Evolutionary conservation across 2,888 invertebrate species (phyloP).

Genomic region (Drosophila cognata): DNA sequence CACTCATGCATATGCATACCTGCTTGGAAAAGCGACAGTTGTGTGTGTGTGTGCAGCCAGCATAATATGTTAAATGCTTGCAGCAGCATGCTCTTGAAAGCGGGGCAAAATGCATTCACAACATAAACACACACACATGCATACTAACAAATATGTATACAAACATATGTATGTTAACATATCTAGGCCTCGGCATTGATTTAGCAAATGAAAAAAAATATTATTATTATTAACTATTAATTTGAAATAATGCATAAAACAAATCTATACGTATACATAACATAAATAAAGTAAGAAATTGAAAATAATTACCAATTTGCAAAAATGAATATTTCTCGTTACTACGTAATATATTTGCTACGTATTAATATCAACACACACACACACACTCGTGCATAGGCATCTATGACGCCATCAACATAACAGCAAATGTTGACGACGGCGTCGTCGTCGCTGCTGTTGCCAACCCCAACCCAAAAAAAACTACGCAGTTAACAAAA

Average conservation of each 20-base stretch:
- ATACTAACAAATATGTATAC: background rate
- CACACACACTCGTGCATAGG: background rate
- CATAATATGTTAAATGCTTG: conserved; percentile 54
- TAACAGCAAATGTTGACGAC: conserved; percentile 59
- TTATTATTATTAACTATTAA: conserved; percentile 32
- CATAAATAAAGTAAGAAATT: background rate
- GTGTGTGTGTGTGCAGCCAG: conserved; percentile 22
- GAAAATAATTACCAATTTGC: background rate
- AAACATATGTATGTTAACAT: conserved; percentile 1
- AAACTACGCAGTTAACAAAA: conserved; percentile 74
- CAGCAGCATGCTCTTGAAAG: conserved; percentile 59
- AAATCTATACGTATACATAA: background rate
- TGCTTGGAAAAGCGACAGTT: conserved; percentile 67
- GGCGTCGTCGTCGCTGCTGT: conserved; percentile 43
- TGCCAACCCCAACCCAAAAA: conserved; percentile 62
- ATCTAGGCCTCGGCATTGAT: conserved; percentile 22
- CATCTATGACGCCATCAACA: conserved; percentile 73
- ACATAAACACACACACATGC: conserved; percentile 19
- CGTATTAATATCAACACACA: background rate
- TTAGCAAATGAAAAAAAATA: conserved; percentile 43
- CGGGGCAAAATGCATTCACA: conserved; percentile 59
- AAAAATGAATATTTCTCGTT: background rate
- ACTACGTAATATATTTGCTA: background rate
- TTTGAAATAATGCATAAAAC: conserved; percentile 3
- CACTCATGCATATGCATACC: conserved; percentile 42